Evolutionary conservation across 2,888 invertebrate genomes (phyloP), one percentile per base, ranked within the genome.

Genomic region (Scotopteryx bipunctaria): DNA sequence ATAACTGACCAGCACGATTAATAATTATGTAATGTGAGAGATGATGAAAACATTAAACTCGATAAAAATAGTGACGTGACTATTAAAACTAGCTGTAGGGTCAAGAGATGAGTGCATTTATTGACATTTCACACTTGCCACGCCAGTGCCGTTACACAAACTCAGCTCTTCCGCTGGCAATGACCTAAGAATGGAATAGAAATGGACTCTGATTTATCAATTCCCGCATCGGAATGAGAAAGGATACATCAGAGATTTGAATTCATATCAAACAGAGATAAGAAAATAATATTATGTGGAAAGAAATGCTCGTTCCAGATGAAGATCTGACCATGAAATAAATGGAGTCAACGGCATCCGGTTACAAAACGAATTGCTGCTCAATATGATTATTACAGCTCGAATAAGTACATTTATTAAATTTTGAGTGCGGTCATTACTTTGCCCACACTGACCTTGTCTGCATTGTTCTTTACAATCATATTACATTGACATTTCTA

Each of bases 111-210:
- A 47, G 51, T 53, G 45, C 38, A 46, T 38, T 73, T 79, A 76
- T 80, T 82, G 80, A 82, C 78, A 83, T 78, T 81, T 82, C 71
- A 67, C 74, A 78, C 69, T 73, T 70, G 59, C 60, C 57, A 56
- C 66, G 68, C 59, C 59, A 63, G 67, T 73, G 72, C 81, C 83
- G 83, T 85, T 84, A 83, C 59, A 56, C 68, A 75, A 78, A 76
- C 73, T 66, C 51, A 58, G 57, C 65, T 75, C 81, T 76, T 83
- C 81, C 79, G 80, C 80, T 81, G 80, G 78, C 83, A 85, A 78
- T 85, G 85, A 82, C 85, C 83, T 75, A 71, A 68, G 73, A 51
- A 43, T 54, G 52, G 35, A 45, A 41, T 48, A 25, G 40, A 33
- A 40, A 31, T 35, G 11, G 11, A 31, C 41, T 31, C 21, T 5